Conservation (phyloP, 2,888 invertebrate genomes). For the Sturmia bella region DNA sequence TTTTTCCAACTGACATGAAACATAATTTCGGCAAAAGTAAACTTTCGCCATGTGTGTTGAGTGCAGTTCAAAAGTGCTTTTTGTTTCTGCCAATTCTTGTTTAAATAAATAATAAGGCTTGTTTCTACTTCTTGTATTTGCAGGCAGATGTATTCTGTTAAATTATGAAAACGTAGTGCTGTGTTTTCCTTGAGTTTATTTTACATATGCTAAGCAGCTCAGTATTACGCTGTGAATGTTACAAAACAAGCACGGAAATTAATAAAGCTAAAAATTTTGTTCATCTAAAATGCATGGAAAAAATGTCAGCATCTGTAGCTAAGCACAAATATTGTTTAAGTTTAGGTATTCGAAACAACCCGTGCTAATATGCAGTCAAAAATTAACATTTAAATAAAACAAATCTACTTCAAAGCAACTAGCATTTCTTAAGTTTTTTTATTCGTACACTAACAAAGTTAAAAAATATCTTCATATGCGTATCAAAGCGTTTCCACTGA, state of each 20-base stretch:
- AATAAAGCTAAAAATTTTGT: constrained; percentile 25
- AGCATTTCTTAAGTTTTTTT: too few relatives aligned
- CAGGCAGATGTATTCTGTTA: neutral
- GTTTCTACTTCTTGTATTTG: neutral
- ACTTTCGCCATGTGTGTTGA: constrained; percentile 10
- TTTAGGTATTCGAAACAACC: too few relatives aligned
- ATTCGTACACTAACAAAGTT: too few relatives aligned
- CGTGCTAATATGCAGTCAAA: too few relatives aligned
- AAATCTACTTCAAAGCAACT: too few relatives aligned
- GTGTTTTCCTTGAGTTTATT: constrained; percentile 21
- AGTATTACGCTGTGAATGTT: constrained; percentile 1
- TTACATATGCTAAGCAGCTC: constrained; percentile 42
- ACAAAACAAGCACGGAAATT: constrained; percentile 15
- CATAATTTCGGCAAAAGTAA: constrained; percentile 15
- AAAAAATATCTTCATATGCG: too few relatives aligned
- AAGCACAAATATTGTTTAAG: too few relatives aligned
- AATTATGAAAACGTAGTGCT: constrained; percentile 28
- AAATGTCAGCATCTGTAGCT: too few relatives aligned
- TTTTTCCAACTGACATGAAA: neutral
- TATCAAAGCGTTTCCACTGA: too few relatives aligned
- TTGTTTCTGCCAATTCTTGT: constrained; percentile 3
- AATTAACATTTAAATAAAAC: too few relatives aligned
- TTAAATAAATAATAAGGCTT: neutral
- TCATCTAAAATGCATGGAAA: too few relatives aligned
- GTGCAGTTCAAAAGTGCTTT: neutral